A percentile compares a stretch with the other conserved stretches of the same genome.
phyloP scores from a whole-genome alignment of 2,797 vertebrate genomes.

The Lacerta bilineata region DNA sequence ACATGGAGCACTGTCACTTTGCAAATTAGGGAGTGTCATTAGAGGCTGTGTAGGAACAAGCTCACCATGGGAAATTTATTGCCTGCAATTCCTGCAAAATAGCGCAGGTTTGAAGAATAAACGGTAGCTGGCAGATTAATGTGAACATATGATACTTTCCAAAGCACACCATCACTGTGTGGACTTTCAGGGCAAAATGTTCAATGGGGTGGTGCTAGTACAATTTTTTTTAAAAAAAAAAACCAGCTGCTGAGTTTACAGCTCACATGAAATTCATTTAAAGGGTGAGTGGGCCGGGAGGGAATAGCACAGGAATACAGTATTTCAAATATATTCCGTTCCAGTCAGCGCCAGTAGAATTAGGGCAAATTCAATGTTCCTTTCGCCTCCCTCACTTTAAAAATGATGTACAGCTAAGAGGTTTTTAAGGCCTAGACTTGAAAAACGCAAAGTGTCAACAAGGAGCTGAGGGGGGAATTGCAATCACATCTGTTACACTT shows the following conservation, averaged over 20 bases:
- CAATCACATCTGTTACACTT: too few relatives aligned
- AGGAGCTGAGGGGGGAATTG: too few relatives aligned
- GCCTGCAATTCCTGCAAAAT: conserved; percentile 50
- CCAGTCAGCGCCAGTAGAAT: background rate
- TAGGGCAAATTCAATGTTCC: background rate
- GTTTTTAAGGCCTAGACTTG: background rate
- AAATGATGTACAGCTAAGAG: background rate
- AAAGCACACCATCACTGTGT: background rate
- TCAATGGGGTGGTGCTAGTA: background rate
- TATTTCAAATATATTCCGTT: conserved; percentile 54
- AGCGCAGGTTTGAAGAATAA: conserved; percentile 32
- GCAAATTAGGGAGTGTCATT: conserved; percentile 56
- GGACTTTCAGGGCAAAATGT: background rate
- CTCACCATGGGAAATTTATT: conserved; percentile 51
- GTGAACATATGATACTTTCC: conserved; percentile 29
- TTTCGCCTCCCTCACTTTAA: background rate
- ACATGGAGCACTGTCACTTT: conserved; percentile 53
- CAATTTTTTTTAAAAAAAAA: too few relatives aligned
- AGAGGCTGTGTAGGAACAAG: conserved; percentile 7
- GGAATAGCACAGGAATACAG: background rate
- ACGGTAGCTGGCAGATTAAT: conserved; percentile 23
- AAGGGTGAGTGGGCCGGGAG: background rate
- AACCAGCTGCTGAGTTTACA: background rate
- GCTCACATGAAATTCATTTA: background rate
- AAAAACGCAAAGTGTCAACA: background rate